Percentiles rank a stretch among this genome's conserved stretches.
phyloP scores from a whole-genome alignment of 2,797 vertebrate species.

The Phrynocephalus guinanensis region DNA sequence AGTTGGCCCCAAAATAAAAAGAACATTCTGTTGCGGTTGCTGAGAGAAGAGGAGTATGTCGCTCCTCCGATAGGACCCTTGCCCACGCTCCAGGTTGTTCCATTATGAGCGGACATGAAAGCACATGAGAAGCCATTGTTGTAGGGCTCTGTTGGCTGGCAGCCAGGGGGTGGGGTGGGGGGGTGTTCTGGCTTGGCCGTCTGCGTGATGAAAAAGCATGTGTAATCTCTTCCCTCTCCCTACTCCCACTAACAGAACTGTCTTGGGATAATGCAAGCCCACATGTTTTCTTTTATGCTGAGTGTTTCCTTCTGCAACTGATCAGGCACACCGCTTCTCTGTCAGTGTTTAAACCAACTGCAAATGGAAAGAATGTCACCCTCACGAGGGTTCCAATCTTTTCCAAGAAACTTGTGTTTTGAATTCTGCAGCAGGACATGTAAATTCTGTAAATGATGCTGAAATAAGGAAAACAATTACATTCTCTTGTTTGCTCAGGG shows the following conservation, averaged over 20 bases:
- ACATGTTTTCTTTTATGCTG: slow-evolving; percentile 56
- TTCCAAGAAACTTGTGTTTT: slow-evolving; percentile 9
- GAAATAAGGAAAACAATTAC: slow-evolving; percentile 54
- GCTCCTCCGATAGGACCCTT: slow-evolving; percentile 84
- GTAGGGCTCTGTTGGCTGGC: slow-evolving; percentile 45
- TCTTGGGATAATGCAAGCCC: slow-evolving; percentile 62
- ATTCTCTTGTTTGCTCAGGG: slow-evolving; percentile 48
- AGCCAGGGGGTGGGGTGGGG: slow-evolving; percentile 5
- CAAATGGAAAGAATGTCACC: slow-evolving; percentile 48
- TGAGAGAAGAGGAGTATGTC: slow-evolving; percentile 91
- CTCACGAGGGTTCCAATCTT: slow-evolving; percentile 26
- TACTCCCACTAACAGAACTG: slow-evolving; percentile 58
- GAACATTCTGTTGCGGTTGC: slow-evolving; percentile 89
- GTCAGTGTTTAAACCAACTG: slow-evolving; percentile 48
- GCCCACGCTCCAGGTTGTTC: slow-evolving; percentile 88
- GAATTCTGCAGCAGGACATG: slow-evolving; percentile 39
- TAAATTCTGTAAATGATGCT: slow-evolving; percentile 49
- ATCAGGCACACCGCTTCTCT: slow-evolving; percentile 46
- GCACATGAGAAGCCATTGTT: slow-evolving; percentile 40
- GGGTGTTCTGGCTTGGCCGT: slow-evolving; percentile 54
- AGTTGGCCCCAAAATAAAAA: slow-evolving; percentile 89
- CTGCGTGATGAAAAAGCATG: slow-evolving; percentile 58
- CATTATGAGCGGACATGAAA: slow-evolving; percentile 71
- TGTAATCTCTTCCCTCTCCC: slow-evolving; percentile 32
- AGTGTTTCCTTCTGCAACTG: slow-evolving; percentile 55